Base-by-base conservation (phyloP, 2,797 vertebrate species). In the Gymnodraco acuticeps region DNA sequence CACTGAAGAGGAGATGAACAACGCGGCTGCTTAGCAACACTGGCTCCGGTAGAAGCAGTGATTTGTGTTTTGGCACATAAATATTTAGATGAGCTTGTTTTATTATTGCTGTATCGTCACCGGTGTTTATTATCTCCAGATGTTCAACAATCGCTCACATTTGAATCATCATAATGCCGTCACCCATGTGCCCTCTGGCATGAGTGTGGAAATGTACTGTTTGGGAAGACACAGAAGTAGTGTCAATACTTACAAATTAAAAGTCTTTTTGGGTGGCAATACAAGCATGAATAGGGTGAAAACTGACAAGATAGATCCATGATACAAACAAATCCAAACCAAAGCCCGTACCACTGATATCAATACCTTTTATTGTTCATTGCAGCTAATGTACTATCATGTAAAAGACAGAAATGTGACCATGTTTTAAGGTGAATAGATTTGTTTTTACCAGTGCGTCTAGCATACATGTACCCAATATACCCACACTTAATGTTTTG, bases 101-200 rank as follows among this genome's bases (percentile, higher is more conserved):
- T 9, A 38, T 38, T 9, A 9, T 7, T 38, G 53, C 27, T 20
- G 14, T 4, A 7, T 51, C 19, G 55, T 70, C 60, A 48, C 31
- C 11, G 17, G 13, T 20, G 27, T 47, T 52, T 16, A 3, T 68
- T 8, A 15, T 7, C 13, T 12, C 59, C 68, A 70, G 80, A 48
- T 70, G 61, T 80, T 61, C 4, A 38, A 27, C 47, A 42, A 14
- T 61, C 61, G 15, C 64, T 54, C 63, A 52, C 17, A 41, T n/a
- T 2, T 68, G 59, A 81, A 45, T 77, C 64, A 45, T 20, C 14
- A 1, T 20, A 6, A 60, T 58, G 52, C 10, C 2, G 31, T 53
- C 46, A 48, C 11, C n/a, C 17, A 1, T 11, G 17, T 23, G 52
- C n/a, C 70, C 43, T 72, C 0, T 17, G 15, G 48, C 33, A 19